phyloP scores from a whole-genome alignment of 2,888 invertebrate species.

The Pyrrhosoma nymphula region DNA sequence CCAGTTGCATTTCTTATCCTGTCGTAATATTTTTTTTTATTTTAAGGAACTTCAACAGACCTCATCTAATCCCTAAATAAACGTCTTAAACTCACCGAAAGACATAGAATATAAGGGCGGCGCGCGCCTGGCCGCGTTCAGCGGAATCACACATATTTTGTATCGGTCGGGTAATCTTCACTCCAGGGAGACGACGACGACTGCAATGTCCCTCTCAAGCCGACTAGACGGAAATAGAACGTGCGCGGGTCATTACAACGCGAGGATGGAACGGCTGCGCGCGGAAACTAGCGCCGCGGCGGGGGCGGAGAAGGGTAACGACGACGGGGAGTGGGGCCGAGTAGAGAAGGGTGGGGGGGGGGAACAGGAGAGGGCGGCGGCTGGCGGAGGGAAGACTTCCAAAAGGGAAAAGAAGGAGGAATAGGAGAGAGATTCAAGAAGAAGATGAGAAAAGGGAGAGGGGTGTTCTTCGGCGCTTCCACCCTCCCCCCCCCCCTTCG shows the following conservation, averaged over 20 bases:
- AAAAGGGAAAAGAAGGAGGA: background rate
- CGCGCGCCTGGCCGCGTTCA: background rate
- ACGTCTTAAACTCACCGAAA: background rate
- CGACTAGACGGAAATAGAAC: conserved; percentile 13
- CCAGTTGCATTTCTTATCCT: too few species aligned
- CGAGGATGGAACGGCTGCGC: background rate
- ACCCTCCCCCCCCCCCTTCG: background rate
- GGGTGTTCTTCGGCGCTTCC: too few species aligned
- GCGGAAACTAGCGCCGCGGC: background rate
- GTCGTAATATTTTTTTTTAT: too few species aligned
- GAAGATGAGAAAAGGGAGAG: too few species aligned
- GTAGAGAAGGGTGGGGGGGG: background rate
- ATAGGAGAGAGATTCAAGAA: background rate
- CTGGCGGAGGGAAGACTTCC: background rate
- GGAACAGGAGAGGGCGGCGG: background rate
- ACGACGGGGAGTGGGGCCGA: too few species aligned
- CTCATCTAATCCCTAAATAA: too few species aligned
- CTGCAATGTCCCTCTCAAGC: background rate
- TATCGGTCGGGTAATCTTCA: background rate
- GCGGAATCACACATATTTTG: background rate
- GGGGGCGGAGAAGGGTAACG: too few species aligned
- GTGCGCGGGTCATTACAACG: background rate
- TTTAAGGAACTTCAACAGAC: too few species aligned
- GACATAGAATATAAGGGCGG: background rate
- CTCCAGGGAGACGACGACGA: background rate